Evolutionary conservation across 2,113 vertebrate genomes (phyloP), one percentile per base, ranked within the genome.

Genomic region (Eidolon helvum): DNA sequence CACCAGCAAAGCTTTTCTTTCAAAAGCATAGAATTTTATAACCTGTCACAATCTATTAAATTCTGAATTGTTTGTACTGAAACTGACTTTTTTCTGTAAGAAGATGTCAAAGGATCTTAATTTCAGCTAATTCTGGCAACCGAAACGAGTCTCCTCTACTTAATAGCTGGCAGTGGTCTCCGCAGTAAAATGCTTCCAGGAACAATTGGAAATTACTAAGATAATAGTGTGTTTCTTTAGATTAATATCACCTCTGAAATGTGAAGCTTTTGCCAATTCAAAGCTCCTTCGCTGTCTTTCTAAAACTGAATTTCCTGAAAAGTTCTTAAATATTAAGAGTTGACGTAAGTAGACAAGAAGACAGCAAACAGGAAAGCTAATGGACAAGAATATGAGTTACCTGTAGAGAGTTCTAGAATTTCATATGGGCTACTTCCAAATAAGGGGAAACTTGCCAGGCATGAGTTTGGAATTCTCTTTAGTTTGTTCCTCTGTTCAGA

Each of bases 21-120:
- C 96, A 96, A 90, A 94, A 97, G 75, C 18, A 33, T 92, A 98
- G 96, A 94, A 98, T 97, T 98, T 98, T 98, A 98, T 96, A 98
- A 97, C 98, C 97, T 99, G 98, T 98, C 96, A 98, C 97, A 98
- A 98, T 98, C 96, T 98, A 98, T 98, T 98, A 98, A 98, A 98
- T 98, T 98, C 97, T 88, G 69, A 98, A 98, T 98, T 97, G 94
- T 98, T 98, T 98, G 94, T 97, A 98, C 94, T 80, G 92, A 98
- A 98, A 92, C 97, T 98, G 98, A 98, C 92, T 97, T 94, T 98
- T 95, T 98, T 90, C 97, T 98, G 98, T 93, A 95, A 96, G 96
- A 97, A 98, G 97, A 98, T 98, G 98, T 98, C 98, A 98, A 97
- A 98, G 98, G 97, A 98, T 98, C 98, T 98, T 98, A 98, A 98